Evolutionary conservation across 2,113 vertebrate species (phyloP).

Genomic region (Paradoxurus hermaphroditus): DNA sequence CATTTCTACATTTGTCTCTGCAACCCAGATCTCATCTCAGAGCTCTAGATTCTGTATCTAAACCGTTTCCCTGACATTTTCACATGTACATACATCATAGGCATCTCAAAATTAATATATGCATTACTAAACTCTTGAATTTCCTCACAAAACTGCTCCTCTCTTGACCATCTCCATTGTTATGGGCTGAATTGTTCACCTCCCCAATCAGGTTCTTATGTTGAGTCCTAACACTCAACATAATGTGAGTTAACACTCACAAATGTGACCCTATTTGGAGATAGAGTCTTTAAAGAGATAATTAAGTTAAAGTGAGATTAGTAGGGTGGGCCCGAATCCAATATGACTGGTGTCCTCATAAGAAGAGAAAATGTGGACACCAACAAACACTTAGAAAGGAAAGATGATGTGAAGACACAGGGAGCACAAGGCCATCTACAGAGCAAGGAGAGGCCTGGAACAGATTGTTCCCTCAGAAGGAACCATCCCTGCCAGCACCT

Average conservation of each 20-base stretch:
- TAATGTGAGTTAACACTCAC: neutral
- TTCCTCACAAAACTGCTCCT: neutral
- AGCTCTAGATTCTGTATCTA: neutral
- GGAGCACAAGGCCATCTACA: neutral
- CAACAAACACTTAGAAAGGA: neutral
- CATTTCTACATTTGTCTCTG: conserved; percentile 1
- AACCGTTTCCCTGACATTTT: neutral
- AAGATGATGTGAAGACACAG: neutral
- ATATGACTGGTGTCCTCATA: neutral
- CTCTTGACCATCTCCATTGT: neutral
- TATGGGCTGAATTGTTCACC: neutral
- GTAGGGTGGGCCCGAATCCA: neutral
- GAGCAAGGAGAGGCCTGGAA: neutral
- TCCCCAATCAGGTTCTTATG: neutral
- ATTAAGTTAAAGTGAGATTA: neutral
- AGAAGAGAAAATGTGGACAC: neutral
- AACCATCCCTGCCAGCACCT: neutral
- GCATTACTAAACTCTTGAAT: neutral
- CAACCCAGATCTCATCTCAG: neutral
- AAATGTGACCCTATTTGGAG: neutral
- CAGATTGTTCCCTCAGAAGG: neutral
- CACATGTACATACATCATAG: neutral
- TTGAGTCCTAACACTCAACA: neutral
- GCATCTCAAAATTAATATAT: neutral
- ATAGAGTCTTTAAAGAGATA: neutral